Percentiles rank a stretch among this genome's conserved stretches.
Evolutionary conservation across 1,140 invertebrate genomes (phyloP).

Genomic region (Caenorhabditis elegans): DNA sequence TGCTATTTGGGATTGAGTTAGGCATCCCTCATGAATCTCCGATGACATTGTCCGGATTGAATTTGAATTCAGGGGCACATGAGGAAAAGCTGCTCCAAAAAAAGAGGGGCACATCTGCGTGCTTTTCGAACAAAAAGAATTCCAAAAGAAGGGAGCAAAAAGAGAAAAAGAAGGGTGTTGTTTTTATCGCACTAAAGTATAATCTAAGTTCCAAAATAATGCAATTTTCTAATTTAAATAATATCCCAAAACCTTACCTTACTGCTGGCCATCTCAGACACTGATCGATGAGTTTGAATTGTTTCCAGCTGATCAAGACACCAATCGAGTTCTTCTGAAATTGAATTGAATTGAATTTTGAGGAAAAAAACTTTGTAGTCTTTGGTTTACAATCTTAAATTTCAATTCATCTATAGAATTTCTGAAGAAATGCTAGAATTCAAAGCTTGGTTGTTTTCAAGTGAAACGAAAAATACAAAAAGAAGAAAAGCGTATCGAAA

Average conservation of each 20-base stretch:
- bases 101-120: background rate
- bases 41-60: conserved; percentile 12
- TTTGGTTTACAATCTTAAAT: too few species aligned
- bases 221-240: too few species aligned
- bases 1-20: conserved; percentile 3
- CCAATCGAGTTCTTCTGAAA: conserved; percentile 91
- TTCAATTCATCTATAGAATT: too few species aligned
- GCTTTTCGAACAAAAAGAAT: background rate
- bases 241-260: conserved; percentile 87
- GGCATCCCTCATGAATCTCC: background rate
- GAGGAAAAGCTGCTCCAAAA: background rate
- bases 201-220: too few species aligned
- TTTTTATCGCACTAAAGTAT: too few species aligned
- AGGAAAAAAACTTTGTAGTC: background rate
- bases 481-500: background rate
- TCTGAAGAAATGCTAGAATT: too few species aligned
- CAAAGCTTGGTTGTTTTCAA: background rate
- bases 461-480: background rate
- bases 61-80: conserved; percentile 17
- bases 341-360: background rate
- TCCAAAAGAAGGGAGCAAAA: background rate
- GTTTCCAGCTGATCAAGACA: conserved; percentile 98
- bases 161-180: background rate
- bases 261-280: conserved; percentile 97
- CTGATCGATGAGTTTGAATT: conserved; percentile 96